Evolutionary conservation across 2,888 invertebrate species (phyloP).

Genomic region (Ectemnius lituratus): DNA sequence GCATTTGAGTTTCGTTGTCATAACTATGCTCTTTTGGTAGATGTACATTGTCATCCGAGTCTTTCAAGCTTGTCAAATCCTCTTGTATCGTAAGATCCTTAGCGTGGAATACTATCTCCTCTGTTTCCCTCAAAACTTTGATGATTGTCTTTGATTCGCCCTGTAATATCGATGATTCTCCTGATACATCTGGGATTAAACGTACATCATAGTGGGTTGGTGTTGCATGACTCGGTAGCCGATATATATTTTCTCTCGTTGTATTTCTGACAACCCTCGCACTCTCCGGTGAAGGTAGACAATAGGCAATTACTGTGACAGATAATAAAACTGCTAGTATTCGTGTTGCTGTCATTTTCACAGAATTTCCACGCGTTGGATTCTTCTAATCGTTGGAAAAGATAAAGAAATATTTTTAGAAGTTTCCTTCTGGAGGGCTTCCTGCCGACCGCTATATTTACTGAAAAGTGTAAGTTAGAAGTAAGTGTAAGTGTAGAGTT

Average conservation of each 20-base stretch:
- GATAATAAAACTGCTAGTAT: not conserved
- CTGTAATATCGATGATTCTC: constrained; percentile 54
- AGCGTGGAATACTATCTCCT: constrained; percentile 29
- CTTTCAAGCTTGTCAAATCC: constrained; percentile 25
- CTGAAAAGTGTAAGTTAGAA: not conserved
- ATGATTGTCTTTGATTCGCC: constrained; percentile 51
- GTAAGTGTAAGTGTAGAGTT: no score
- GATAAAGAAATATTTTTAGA: no score
- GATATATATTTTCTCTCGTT: constrained; percentile 44
- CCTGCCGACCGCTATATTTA: no score
- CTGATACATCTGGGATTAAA: constrained; percentile 78
- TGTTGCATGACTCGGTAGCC: constrained; percentile 79
- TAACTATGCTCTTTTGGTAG: constrained; percentile 32
- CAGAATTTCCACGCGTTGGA: not conserved
- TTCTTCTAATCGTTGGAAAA: no score
- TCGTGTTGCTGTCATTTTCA: not conserved
- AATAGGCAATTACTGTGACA: not conserved
- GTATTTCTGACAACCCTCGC: no score
- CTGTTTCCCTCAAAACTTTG: constrained; percentile 39
- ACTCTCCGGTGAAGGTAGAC: no score
- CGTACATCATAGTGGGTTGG: constrained; percentile 80
- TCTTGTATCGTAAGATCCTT: constrained; percentile 25
- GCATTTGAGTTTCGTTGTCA: constrained; percentile 28
- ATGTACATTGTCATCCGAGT: not conserved
- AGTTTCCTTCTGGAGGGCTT: no score